Evolutionary conservation across 2,113 vertebrate species (phyloP), one percentile per base, ranked within the genome.

Genomic region (Notothenia coriiceps): DNA sequence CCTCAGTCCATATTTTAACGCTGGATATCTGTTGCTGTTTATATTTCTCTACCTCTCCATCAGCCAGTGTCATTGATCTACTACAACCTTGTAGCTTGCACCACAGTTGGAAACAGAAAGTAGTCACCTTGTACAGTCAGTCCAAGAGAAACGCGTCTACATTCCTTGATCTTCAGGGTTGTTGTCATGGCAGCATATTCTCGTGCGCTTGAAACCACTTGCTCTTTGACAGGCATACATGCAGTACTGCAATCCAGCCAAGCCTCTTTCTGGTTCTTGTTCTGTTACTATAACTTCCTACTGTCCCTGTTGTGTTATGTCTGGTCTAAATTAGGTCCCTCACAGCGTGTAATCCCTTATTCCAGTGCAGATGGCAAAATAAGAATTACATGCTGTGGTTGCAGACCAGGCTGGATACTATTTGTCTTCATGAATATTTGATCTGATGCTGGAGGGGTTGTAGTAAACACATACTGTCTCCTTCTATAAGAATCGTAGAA

Each of bases 361-460:
- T 91, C 90, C 49, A 75, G 83, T 85, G 79, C 82, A 88, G 83
- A 90, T 85, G 74, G 88, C 77, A 84, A 82, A 89, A 87, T 84
- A 70, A 81, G 90, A 89, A 77, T 93, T 86, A 85, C 88, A 91
- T 79, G 84, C 73, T 79, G 78, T 57, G 70, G 64, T 78, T 84
- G 78, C 80, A 89, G 74, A 82, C 84, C 68, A 77, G 83, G 78
- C 85, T 85, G 74, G 79, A 84, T 87, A 83, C 85, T 88, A 91
- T 95, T 93, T 92, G 92, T 93, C 90, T 80, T 92, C 88, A 94
- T 94, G 88, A 94, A 94, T 94, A 92, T 93, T 93, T 94, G 77
- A 94, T 92, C 79, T 25, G 17, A 68, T 86, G 92, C 92, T 79
- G 64, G 74, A 85, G 88, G 89, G 89, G 65, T 65, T 82, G 86